Conservation (phyloP, 2,113 vertebrate genomes). For the Jacana jacana region DNA sequence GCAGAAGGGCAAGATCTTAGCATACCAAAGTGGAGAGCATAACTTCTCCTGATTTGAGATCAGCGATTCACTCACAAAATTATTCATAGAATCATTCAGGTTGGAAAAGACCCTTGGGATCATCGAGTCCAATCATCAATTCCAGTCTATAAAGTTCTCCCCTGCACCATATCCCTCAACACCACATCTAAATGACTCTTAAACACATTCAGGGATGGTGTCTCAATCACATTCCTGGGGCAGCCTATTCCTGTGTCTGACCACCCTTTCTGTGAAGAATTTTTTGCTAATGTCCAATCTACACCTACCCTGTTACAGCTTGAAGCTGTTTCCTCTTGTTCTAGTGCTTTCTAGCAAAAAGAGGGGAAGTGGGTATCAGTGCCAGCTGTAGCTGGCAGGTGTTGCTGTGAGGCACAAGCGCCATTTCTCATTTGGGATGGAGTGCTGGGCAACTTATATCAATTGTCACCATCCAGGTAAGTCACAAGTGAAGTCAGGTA, state of each 20-base stretch:
- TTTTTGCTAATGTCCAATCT: no score
- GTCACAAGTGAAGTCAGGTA: neutral
- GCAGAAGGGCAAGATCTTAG: neutral
- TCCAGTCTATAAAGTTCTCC: no score
- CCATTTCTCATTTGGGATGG: neutral
- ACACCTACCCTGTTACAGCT: no score
- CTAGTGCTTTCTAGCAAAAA: neutral
- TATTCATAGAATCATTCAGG: neutral
- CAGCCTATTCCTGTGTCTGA: no score
- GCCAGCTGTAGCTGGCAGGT: neutral
- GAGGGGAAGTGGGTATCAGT: neutral
- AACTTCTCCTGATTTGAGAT: neutral
- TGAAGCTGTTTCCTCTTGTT: no score
- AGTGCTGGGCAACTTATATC: fast-evolving
- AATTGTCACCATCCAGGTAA: neutral
- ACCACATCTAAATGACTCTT: no score
- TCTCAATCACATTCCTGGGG: no score
- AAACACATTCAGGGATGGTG: no score
- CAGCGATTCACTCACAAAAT: neutral
- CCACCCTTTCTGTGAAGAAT: no score
- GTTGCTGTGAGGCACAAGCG: neutral
- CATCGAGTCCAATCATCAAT: no score
- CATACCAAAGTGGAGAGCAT: neutral
- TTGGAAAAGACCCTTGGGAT: no score
- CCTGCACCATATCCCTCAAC: no score